These are phyloP conservation scores for Nebria brevicollis DNA, from an alignment of 2,888 invertebrate species.

Conservation along the genomic window DNA sequence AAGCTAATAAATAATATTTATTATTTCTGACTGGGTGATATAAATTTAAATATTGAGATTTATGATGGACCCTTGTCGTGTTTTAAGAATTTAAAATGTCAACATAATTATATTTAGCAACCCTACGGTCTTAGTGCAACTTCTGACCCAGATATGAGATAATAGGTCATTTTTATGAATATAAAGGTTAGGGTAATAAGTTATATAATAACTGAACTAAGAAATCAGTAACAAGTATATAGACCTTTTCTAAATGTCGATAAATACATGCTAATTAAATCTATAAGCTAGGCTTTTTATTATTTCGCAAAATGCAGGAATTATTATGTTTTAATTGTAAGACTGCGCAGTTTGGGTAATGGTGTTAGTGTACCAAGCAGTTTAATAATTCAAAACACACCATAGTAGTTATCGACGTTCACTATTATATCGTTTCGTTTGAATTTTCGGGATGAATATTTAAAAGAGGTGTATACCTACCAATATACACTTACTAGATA, in stretches of 20 bases:
- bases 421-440: slow-evolving; percentile 9
- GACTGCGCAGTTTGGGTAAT: no score
- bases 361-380: no score
- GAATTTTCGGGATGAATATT: slow-evolving; percentile 35
- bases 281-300: no score
- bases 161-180: background rate
- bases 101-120: background rate
- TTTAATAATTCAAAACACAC: no score
- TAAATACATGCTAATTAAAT: no score
- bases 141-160: background rate
- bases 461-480: slow-evolving; percentile 19
- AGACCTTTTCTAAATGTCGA: no score
- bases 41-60: no score
- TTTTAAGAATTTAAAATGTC: background rate
- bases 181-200: background rate
- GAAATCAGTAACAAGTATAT: background rate
- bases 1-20: background rate
- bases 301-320: no score
- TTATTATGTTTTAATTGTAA: no score
- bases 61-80: no score
- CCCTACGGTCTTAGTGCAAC: background rate
- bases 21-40: no score
- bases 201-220: background rate
- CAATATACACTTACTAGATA: slow-evolving; percentile 4
- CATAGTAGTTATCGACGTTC: slow-evolving; percentile 27